Percentiles rank a stretch among this genome's conserved stretches.
Evolutionary conservation across 2,113 vertebrate genomes (phyloP).

Genomic region (Sardina pilchardus): DNA sequence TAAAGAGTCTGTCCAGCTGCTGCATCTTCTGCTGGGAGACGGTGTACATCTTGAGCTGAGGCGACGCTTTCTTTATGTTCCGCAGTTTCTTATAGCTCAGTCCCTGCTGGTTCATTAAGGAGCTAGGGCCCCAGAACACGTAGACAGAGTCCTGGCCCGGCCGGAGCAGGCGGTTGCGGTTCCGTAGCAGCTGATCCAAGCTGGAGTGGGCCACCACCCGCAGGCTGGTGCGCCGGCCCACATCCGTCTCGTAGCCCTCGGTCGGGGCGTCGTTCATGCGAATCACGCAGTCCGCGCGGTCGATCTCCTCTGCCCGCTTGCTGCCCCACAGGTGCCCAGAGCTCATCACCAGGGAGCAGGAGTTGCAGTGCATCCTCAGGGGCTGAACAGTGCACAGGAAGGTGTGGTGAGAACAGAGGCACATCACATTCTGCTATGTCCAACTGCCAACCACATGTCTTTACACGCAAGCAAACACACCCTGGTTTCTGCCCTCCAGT

Average conservation of each 20-base stretch:
- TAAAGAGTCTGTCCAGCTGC: constrained; percentile 88
- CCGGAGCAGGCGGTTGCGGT: constrained; percentile 82
- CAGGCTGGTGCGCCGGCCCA: constrained; percentile 82
- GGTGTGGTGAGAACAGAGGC: neutral
- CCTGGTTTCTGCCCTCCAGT: neutral
- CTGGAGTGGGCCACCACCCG: constrained; percentile 90
- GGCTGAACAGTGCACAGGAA: constrained; percentile 71
- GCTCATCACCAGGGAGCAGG: constrained; percentile 86
- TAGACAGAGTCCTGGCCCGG: constrained; percentile 83
- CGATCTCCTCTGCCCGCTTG: constrained; percentile 76
- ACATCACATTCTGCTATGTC: neutral
- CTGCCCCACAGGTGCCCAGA: constrained; percentile 83
- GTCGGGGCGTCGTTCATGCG: constrained; percentile 92
- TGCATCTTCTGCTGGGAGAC: constrained; percentile 88
- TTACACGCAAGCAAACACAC: neutral
- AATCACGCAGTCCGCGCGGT: constrained; percentile 84
- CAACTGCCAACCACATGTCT: neutral
- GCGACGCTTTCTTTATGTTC: constrained; percentile 83
- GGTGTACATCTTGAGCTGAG: constrained; percentile 80
- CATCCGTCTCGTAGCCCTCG: constrained; percentile 72
- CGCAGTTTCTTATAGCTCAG: constrained; percentile 85
- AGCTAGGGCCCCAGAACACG: constrained; percentile 94
- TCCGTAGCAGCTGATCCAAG: constrained; percentile 82
- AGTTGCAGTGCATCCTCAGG: constrained; percentile 83
- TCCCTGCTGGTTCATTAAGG: constrained; percentile 87